Evolutionary conservation across 2,797 vertebrate genomes (phyloP).

Genomic region (Streptopelia turtur): DNA sequence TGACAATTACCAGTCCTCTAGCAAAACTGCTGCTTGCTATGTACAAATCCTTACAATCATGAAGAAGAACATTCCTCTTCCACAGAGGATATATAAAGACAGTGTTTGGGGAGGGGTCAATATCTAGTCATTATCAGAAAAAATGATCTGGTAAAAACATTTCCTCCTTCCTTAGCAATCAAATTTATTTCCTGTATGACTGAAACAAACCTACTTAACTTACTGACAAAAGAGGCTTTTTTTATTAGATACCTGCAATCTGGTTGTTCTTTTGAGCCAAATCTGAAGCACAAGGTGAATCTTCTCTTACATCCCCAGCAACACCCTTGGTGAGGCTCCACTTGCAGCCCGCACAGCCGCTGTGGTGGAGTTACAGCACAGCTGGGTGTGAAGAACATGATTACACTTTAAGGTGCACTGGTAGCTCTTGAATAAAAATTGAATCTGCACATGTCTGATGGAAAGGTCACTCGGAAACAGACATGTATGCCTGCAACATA

Average conservation of each 20-base stretch:
- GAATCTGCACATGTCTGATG: background rate
- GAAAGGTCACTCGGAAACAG: background rate
- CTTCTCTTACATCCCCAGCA: background rate
- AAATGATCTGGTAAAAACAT: background rate
- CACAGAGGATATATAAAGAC: background rate
- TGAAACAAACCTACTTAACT: background rate
- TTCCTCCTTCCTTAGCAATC: background rate
- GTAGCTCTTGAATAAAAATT: background rate
- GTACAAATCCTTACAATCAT: fast-evolving
- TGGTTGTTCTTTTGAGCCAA: background rate
- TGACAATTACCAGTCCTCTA: background rate
- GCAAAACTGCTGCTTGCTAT: background rate
- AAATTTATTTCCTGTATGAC: background rate
- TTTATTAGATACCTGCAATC: background rate
- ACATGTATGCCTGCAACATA: background rate
- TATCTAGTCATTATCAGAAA: background rate
- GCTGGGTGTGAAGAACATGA: background rate
- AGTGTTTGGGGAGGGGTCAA: background rate
- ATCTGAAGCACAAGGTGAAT: background rate
- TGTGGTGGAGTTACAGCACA: background rate
- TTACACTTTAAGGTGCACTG: background rate
- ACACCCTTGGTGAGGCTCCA: background rate
- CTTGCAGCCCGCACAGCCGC: background rate
- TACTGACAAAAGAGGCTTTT: background rate
- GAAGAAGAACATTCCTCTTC: background rate